Base-by-base conservation (phyloP, 2,113 vertebrate genomes). In the Acanthisitta chloris region DNA sequence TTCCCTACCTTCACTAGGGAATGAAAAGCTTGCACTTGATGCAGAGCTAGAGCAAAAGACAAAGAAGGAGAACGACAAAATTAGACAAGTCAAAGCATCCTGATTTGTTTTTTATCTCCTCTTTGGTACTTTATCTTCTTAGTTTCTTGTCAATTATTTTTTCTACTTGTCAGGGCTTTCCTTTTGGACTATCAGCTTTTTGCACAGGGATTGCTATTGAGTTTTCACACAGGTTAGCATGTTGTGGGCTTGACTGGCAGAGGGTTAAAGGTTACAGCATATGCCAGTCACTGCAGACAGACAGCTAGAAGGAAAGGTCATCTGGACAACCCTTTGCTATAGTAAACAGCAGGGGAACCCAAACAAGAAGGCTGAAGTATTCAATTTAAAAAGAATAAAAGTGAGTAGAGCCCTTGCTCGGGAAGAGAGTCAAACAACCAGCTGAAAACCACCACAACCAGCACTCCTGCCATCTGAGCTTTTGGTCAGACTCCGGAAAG, bases 1-100 rank as follows among this genome's bases (percentile, higher is more conserved):
- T 70, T 65, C 36, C 34, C 42, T 82, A 12, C 54, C 24, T 88
- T 73, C 61, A 61, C 28, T 48, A 43, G 38, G 73, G 61, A 94
- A 87, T 57, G n/a, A 87, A 89, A 88, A 91, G 6, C 49, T 73
- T 91, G 38, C 29, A 58, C 25, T 90, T 86, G 58, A 86, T 57
- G 51, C 15, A 69, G 45, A 77, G 19, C n/a, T 61, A 81, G 24
- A 84, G 42, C 28, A 81, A 76, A 91, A 93, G 65, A 90, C 34
- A 85, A 88, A 82, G 34, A 83, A 90, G 55, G 9, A 81, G 51
- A 86, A 80, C 83, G 79, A 88, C 58, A 90, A 83, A 91, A 93
- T 90, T 65, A 95, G 81, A 88, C 67, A 83, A 77, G 46, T 78
- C 71, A 90, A 92, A 95, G 67, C 55, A 78, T 36, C 16, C 29